These are phyloP conservation scores for Notocelia uddmanniana DNA, from an alignment of 2,888 invertebrate genomes.

Conservation along the genomic window DNA sequence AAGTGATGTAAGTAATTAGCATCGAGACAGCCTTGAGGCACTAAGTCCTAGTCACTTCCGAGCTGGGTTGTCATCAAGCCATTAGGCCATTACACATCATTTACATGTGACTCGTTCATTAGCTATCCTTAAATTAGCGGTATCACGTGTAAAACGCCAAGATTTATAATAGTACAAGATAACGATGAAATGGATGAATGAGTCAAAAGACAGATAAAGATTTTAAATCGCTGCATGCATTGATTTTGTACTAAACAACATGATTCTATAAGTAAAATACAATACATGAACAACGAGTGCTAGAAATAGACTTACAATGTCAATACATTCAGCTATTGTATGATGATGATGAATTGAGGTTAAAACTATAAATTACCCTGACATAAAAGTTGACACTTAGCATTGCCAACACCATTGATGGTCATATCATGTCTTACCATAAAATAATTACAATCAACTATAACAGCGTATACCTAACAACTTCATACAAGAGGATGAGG, in stretches of 20 bases:
- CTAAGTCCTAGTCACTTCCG: slow-evolving; percentile 38
- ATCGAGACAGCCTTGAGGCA: slow-evolving; percentile 30
- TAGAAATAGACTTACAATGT: not conserved
- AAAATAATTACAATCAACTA: slow-evolving; percentile 13
- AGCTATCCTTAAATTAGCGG: not conserved
- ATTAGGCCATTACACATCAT: slow-evolving; percentile 16
- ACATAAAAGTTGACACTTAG: slow-evolving; percentile 16
- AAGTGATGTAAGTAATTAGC: slow-evolving; percentile 40
- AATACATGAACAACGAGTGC: not conserved
- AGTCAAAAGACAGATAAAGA: not conserved
- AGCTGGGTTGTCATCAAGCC: slow-evolving; percentile 18
- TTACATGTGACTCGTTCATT: slow-evolving; percentile 21
- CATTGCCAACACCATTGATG: slow-evolving; percentile 4
- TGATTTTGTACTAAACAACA: not conserved
- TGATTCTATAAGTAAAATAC: not conserved
- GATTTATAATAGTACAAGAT: not conserved
- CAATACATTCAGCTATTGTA: slow-evolving; percentile 5
- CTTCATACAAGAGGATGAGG: no score
- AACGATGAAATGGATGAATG: not conserved
- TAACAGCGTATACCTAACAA: not conserved
- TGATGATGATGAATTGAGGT: slow-evolving; percentile 9
- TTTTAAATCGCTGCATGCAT: not conserved
- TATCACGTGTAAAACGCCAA: not conserved
- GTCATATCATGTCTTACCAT: slow-evolving; percentile 18
- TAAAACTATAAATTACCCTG: slow-evolving; percentile 1